phyloP scores from a whole-genome alignment of 2,113 vertebrate species.

The Tragelaphus scriptus region DNA sequence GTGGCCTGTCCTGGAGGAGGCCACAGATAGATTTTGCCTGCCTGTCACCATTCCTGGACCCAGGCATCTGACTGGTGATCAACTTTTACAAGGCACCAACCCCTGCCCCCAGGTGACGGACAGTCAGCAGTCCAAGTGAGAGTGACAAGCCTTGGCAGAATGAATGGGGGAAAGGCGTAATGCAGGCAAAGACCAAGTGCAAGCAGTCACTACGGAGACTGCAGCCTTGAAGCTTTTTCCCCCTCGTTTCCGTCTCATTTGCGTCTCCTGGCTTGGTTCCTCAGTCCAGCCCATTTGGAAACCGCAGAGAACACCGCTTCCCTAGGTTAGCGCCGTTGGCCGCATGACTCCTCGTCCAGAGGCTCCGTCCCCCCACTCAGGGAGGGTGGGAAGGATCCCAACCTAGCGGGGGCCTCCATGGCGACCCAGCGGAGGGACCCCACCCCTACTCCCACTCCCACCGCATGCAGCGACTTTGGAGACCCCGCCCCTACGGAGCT shows the following conservation, averaged over 20 bases:
- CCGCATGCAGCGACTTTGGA: background rate
- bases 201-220: background rate
- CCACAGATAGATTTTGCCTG: background rate
- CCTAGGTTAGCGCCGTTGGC: background rate
- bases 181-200: background rate
- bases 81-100: background rate
- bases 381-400: too few species aligned
- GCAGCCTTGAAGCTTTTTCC: background rate
- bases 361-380: accelerated
- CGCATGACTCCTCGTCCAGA: background rate
- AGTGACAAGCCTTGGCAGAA: background rate
- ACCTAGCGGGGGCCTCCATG: background rate
- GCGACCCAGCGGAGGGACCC: background rate
- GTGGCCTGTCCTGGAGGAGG: background rate
- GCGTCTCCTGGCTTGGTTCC: background rate
- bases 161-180: accelerated
- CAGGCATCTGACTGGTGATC: background rate
- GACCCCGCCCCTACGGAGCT: accelerated
- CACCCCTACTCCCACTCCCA: background rate
- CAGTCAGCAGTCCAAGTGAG: background rate
- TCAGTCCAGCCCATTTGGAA: background rate
- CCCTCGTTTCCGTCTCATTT: background rate
- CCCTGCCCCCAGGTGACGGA: too few species aligned
- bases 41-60: background rate
- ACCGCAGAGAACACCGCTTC: background rate